Evolutionary conservation across 2,113 vertebrate species (phyloP).

Genomic region (Aptenodytes patagonicus): DNA sequence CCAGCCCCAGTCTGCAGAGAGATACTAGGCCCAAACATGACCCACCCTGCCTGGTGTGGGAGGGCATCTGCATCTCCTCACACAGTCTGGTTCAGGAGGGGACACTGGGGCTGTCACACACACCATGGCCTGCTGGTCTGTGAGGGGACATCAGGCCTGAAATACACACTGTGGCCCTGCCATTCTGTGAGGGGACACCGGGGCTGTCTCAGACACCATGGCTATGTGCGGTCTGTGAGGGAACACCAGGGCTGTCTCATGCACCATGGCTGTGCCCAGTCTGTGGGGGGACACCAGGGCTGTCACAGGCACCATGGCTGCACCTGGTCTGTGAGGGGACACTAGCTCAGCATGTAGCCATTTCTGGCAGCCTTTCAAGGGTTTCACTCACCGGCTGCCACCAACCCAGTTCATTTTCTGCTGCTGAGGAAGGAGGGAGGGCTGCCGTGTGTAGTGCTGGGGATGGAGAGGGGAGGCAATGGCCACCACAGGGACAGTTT

Average conservation of each 20-base stretch:
- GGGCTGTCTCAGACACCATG: no score
- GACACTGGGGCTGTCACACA: accelerated
- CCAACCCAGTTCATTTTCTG: slow-evolving; percentile 88
- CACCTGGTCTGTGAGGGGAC: not conserved
- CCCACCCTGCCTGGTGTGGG: not conserved
- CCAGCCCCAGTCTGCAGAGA: not conserved
- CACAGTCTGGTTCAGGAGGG: not conserved
- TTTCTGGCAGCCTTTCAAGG: not conserved
- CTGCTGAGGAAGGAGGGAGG: not conserved
- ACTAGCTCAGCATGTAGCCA: not conserved
- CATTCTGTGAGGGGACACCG: not conserved
- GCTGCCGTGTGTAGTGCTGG: not conserved
- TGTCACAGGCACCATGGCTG: not conserved
- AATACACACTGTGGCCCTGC: not conserved
- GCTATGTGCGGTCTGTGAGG: not conserved
- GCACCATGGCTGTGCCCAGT: accelerated
- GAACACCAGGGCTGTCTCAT: accelerated
- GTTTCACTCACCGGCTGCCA: slow-evolving; percentile 79
- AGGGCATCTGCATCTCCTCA: accelerated
- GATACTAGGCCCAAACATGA: accelerated
- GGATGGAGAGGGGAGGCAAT: accelerated
- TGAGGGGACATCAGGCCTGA: not conserved
- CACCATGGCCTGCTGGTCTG: not conserved
- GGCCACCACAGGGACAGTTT: not conserved
- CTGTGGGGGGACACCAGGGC: not conserved